Base-by-base conservation (phyloP, 2,888 invertebrate genomes). In the Ormyrus thymus region DNA sequence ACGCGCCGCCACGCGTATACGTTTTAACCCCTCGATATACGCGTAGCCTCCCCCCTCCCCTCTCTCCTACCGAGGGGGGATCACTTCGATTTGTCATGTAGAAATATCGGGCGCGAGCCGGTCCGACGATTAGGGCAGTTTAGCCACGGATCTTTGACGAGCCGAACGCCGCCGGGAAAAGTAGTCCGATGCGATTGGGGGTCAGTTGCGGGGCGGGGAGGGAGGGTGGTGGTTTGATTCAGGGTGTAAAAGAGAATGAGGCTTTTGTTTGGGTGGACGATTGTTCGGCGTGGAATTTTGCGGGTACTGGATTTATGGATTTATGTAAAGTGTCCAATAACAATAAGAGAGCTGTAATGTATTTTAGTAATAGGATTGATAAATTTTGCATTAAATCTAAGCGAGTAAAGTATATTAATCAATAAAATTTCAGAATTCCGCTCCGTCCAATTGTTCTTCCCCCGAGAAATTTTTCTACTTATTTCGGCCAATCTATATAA, bases 61-160 rank as follows among this genome's bases (percentile, higher is more conserved):
- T 7, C 45, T 5, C 46, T 2, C 45, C 50, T 7, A 61, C 71
- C 71, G 8, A 61, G 7, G 64, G 46, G 53, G 53, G 61, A 50
- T 51, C 72, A 76, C 76, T 73, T 65, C 70, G 71, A 80, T 80
- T 80, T 77, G 77, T 80, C 77, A 61, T 68, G 69, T 29, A 29
- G 29, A 29, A 29, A 29, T 29, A 15, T 43, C 51, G 56, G 58
- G 15, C 53, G 62, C 61, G 48, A 29, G 56, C 45, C 15, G 56
- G 50, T 7, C 46, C 50, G 11, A 6, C 66, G 78, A 80, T 80
- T 80, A 80, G 75, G 75, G 53, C 78, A 75, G 73, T 80, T 80
- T 80, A 77, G 77, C 73, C 62, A 71, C 75, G 71, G 73, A 68
- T 73, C 55, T 62, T 46, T 61, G 58, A 15, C 62, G 48, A 48